phyloP scores from a whole-genome alignment of 2,888 invertebrate species.

The Eurois occulta region DNA sequence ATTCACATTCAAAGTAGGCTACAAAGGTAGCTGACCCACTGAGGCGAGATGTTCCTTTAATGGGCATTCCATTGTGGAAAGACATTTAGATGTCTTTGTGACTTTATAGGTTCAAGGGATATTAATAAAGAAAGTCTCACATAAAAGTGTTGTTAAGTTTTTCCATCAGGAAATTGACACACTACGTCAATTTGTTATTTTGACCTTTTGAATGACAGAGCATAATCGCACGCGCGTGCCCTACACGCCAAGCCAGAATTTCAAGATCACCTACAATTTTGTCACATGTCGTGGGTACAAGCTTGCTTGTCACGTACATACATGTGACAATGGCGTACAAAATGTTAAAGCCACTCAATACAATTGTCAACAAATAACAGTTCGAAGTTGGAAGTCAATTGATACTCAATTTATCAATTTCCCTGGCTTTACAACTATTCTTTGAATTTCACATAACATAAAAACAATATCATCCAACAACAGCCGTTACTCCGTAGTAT shows the following conservation, averaged over 20 bases:
- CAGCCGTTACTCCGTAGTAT: conserved; percentile 27
- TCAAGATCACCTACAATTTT: too few relatives aligned
- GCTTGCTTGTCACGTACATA: too few relatives aligned
- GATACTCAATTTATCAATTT: not conserved
- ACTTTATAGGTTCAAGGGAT: not conserved
- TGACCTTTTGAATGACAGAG: not conserved
- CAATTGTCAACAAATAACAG: not conserved
- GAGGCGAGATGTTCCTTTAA: conserved; percentile 29
- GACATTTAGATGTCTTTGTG: conserved; percentile 3
- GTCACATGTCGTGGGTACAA: too few relatives aligned
- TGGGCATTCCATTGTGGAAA: conserved; percentile 25
- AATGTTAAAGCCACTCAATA: not conserved
- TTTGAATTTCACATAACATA: not conserved
- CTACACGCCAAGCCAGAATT: too few relatives aligned
- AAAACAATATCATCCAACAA: not conserved
- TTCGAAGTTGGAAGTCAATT: not conserved
- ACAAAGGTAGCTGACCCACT: conserved; percentile 25
- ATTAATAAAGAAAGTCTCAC: not conserved
- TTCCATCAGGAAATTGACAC: not conserved
- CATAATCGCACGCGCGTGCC: too few relatives aligned
- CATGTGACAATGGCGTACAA: too few relatives aligned
- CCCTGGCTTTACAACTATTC: not conserved
- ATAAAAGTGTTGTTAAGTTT: not conserved
- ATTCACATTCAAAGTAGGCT: conserved; percentile 38
- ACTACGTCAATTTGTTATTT: not conserved